Evolutionary conservation across 2,797 vertebrate species (phyloP).

Genomic region (Myripristis jacobus): DNA sequence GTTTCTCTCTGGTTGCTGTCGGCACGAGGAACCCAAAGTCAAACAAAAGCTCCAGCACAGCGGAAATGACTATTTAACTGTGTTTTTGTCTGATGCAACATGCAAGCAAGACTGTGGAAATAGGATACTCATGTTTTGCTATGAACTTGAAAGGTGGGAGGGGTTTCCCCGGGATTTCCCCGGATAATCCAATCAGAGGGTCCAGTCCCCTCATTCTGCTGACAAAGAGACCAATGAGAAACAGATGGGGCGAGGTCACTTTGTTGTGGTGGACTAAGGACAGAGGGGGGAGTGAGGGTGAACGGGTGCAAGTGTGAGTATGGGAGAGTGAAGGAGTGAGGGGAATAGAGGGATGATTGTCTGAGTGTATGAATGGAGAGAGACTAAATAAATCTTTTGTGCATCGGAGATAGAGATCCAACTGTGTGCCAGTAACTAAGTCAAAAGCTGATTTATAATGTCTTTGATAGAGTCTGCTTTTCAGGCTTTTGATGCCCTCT

Average conservation of each 20-base stretch:
- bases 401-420: constrained; percentile 46
- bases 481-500: constrained; percentile 37
- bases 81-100: constrained; percentile 84
- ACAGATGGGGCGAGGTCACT: constrained; percentile 61
- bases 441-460: constrained; percentile 37
- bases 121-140: constrained; percentile 74
- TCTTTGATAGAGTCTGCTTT: constrained; percentile 38
- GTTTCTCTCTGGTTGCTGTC: constrained; percentile 32
- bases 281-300: constrained; percentile 29
- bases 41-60: constrained; percentile 63
- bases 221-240: constrained; percentile 67
- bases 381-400: constrained; percentile 64
- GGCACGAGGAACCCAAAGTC: constrained; percentile 56
- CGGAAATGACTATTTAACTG: constrained; percentile 78
- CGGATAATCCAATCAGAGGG: constrained; percentile 72
- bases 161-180: constrained; percentile 72
- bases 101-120: constrained; percentile 80
- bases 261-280: constrained; percentile 53
- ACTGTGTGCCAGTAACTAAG: constrained; percentile 48
- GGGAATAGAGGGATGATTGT: constrained; percentile 64
- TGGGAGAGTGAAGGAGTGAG: constrained; percentile 31
- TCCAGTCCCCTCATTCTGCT: constrained; percentile 25
- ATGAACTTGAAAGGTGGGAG: constrained; percentile 74
- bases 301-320: constrained; percentile 36
- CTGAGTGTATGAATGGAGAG: constrained; percentile 43